Evolutionary conservation across 2,888 invertebrate species (phyloP), one percentile per base, ranked within the genome.

Genomic region (Drepanosiphum platanoidis): DNA sequence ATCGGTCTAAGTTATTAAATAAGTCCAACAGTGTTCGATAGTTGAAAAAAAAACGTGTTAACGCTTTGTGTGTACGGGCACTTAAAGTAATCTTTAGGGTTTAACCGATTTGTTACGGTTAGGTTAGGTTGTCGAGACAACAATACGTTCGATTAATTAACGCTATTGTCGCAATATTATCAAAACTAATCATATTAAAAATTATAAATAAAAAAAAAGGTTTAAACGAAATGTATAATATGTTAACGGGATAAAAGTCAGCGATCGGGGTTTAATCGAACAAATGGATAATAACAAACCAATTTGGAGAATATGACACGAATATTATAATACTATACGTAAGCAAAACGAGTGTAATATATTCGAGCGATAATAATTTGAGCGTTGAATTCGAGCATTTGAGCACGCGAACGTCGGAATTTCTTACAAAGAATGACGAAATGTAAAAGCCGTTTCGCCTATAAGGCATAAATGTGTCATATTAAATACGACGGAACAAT

Each of bases 131-230:
- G n/a, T 32, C 22, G 22, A 34, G 68, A 68, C 36, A 68, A 68
- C 34, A 66, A 68, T 68, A 68, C 22, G 32, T 32, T 68, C 18
- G 22, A 68, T 68, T n/a, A 68, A 68, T n/a, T n/a, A n/a, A 22
- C 36, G 18, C 34, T 68, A 68, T 68, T 68, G 68, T 68, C 68
- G 36, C n/a, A n/a, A 22, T 36, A 22, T 34, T 68, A n/a, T n/a
- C n/a, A 22, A 36, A 36, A 30, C 64, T 9, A 64, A 64, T 30
- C 30, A 64, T 22, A 34, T 68, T 22, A 22, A 68, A 18, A 22
- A 9, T 7, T 18, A 34, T 68, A 2, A 68, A n/a, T n/a, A n/a
- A n/a, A n/a, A n/a, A 36, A 68, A 34, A 34, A 22, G 13, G 15
- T 36, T 36, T 4, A 36, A 68, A 68, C 3, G n/a, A n/a, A n/a